Percentiles rank a stretch among this genome's conserved stretches.
These are phyloP conservation scores for Rhineura floridana DNA, from an alignment of 2,113 vertebrate species.

Conservation along the genomic window DNA sequence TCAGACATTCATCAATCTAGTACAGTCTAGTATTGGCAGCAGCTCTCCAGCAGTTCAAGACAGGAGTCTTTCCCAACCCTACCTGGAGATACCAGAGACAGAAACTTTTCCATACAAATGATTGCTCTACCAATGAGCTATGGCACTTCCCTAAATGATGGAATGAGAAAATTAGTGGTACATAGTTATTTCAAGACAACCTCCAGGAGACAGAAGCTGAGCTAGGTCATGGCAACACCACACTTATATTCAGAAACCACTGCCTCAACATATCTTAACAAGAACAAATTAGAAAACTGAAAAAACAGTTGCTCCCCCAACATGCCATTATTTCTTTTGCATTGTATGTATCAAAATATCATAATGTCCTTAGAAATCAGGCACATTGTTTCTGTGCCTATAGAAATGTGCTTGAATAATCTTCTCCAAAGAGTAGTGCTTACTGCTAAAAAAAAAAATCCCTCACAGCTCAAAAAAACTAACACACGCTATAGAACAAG, in stretches of 20 bases:
- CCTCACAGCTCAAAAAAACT: no score
- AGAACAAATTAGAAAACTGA: conserved; percentile 10
- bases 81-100: neutral
- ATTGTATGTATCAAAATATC: neutral
- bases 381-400: neutral
- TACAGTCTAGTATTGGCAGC: neutral
- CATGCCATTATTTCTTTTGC: neutral
- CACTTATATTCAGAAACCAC: neutral
- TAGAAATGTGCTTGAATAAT: neutral
- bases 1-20: neutral
- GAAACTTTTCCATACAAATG: neutral
- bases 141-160: neutral
- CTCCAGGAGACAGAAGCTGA: conserved; percentile 42
- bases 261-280: conserved; percentile 25
- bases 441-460: neutral
- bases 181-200: conserved; percentile 20
- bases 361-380: neutral
- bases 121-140: neutral
- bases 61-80: neutral
- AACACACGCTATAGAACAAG: neutral
- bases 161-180: conserved; percentile 5
- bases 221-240: conserved; percentile 27
- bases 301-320: neutral
- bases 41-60: neutral
- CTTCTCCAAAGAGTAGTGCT: neutral